Evolutionary conservation across 2,888 invertebrate species (phyloP), one percentile per base, ranked within the genome.

Genomic region (Aproaerema taeniolella): DNA sequence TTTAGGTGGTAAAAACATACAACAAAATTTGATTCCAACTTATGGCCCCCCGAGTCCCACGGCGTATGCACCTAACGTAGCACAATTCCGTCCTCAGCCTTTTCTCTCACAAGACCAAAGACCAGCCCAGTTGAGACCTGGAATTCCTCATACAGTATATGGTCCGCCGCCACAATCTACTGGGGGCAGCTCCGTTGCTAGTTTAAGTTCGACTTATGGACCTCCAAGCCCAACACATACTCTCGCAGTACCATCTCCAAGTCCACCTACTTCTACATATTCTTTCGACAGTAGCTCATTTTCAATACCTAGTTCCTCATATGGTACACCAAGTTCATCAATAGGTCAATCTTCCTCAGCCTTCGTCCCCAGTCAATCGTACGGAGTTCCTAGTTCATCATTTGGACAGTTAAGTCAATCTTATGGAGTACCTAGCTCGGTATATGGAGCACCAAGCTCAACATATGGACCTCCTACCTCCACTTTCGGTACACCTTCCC

Each of bases 21-120:
- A 66, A 40, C 69, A 67, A 47, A 76, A 58, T 59, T 50, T 53
- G 16, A 61, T 61, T 44, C 74, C 83, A 2, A 79, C 82, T 2
- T 83, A 86, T 41, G 82, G 83, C 9, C 75, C 80, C 3, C 82
- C 83, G 1, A 80, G 77, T 58, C 76, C 77, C 4, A 83, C 81
- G 20, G 73, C 76, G 28, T 62, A 66, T 33, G 52, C 66, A 20
- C 37, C 37, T 3, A 62, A 61, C 45, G 39, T 53, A n/a, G 50
- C 51, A 2, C 65, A 71, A 35, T 71, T 62, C 42, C 52, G 61
- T 20, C 66, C 77, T 2, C 67, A 76, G 40, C 50, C 67, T 6
- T 76, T 71, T 37, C 62, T 66, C 35, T 45, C 53, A 37, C 57
- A 61, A 44, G 53, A 66, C 31, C 57, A 55, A 39, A 53, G 48